Percentiles rank a stretch among this genome's conserved stretches.
phyloP scores from a whole-genome alignment of 2,113 vertebrate species.

The Toxotes jaculatrix region DNA sequence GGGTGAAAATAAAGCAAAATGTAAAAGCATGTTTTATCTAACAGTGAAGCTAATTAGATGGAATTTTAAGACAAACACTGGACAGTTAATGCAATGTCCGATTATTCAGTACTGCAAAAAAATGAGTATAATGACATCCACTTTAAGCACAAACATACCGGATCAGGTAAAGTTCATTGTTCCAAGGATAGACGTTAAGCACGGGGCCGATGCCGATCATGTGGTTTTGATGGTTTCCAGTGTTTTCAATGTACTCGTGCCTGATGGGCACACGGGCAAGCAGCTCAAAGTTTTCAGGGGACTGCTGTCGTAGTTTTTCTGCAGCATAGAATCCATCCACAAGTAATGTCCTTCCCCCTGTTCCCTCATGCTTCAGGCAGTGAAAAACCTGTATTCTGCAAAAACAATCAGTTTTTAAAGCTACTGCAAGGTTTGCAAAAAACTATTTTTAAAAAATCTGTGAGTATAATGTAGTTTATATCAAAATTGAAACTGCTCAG shows the following conservation, averaged over 20 bases:
- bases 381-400: conserved; percentile 95
- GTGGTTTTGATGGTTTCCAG: conserved; percentile 87
- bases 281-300: conserved; percentile 88
- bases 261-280: conserved; percentile 89
- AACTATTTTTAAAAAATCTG: background rate
- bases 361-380: conserved; percentile 93
- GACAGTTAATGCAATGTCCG: background rate
- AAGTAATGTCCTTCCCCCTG: conserved; percentile 91
- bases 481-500: no score
- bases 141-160: conserved; percentile 78
- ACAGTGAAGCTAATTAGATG: background rate
- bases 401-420: background rate
- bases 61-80: no score
- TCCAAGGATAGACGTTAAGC: conserved; percentile 93
- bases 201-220: conserved; percentile 91
- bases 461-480: no score
- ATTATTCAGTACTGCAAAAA: background rate
- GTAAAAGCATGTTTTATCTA: background rate
- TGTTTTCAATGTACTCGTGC: conserved; percentile 91
- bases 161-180: conserved; percentile 93
- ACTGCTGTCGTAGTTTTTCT: conserved; percentile 83
- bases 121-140: background rate
- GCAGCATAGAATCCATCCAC: conserved; percentile 94
- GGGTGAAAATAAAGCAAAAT: background rate
- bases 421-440: background rate